Evolutionary conservation across 2,797 vertebrate genomes (phyloP).

Genomic region (Echiichthys vipera): DNA sequence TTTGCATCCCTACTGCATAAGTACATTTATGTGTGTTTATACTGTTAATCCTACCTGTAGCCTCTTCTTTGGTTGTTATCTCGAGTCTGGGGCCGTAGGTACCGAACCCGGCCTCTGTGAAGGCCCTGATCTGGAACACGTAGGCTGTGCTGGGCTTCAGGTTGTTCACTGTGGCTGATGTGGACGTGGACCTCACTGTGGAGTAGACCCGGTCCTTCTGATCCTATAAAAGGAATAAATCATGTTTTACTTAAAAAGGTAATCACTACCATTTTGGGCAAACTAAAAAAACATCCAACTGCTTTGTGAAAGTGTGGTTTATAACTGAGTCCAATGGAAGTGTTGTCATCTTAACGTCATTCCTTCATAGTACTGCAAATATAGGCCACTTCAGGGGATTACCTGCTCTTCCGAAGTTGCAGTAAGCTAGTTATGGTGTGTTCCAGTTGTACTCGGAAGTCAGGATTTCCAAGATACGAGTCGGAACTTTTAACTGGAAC

Average conservation of each 20-base stretch:
- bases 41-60: slow-evolving; percentile 86
- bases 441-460: too few relatives aligned
- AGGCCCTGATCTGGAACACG: slow-evolving; percentile 97
- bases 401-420: too few relatives aligned
- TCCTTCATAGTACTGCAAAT: slow-evolving; percentile 26
- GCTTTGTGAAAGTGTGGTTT: neutral
- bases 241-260: neutral
- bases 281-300: neutral
- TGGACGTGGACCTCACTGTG: slow-evolving; percentile 94
- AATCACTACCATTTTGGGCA: neutral
- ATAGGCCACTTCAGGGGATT: slow-evolving; percentile 57
- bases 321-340: slow-evolving; percentile 34
- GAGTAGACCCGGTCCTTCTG: slow-evolving; percentile 97
- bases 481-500: too few relatives aligned
- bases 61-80: slow-evolving; percentile 96
- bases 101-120: slow-evolving; percentile 96
- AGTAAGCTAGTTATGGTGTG: too few relatives aligned
- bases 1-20: too few relatives aligned
- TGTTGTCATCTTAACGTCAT: slow-evolving; percentile 21
- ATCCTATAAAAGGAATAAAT: slow-evolving; percentile 82
- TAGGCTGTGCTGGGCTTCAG: slow-evolving; percentile 97
- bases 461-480: too few relatives aligned
- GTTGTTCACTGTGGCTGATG: slow-evolving; percentile 95
- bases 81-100: slow-evolving; percentile 94
- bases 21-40: neutral